Evolutionary conservation across 2,797 vertebrate genomes (phyloP).

Genomic region (Lithobates sylvaticus): DNA sequence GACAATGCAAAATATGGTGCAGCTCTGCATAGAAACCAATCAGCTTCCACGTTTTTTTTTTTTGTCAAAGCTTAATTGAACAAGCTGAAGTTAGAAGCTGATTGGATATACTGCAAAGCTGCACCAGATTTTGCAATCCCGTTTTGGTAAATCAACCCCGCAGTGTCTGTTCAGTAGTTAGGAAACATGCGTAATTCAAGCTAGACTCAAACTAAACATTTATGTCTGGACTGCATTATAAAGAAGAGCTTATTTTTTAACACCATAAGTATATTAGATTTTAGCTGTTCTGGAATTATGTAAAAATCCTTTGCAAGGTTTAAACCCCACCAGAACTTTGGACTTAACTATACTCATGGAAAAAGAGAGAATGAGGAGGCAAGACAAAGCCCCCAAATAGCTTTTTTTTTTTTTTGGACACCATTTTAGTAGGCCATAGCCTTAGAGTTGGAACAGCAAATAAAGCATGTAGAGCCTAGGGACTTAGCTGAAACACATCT

Average conservation of each 20-base stretch:
- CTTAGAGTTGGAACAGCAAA: slow-evolving; percentile 9
- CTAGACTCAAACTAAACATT: slow-evolving; percentile 31
- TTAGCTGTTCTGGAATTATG: slow-evolving; percentile 52
- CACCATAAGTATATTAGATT: slow-evolving; percentile 43
- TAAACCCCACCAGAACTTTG: slow-evolving; percentile 51
- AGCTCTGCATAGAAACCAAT: too few relatives aligned
- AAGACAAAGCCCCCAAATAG: slow-evolving; percentile 40
- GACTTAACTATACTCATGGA: slow-evolving; percentile 52
- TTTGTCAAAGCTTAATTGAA: too few relatives aligned
- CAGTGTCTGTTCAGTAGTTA: too few relatives aligned
- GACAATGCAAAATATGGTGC: too few relatives aligned
- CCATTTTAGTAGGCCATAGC: background rate
- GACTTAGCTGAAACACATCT: slow-evolving; percentile 49
- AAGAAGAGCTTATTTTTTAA: slow-evolving; percentile 29
- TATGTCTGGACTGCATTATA: slow-evolving; percentile 14
- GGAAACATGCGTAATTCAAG: background rate
- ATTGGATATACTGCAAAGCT: too few relatives aligned
- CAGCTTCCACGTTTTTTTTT: too few relatives aligned
- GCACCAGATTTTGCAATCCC: too few relatives aligned
- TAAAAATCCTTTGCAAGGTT: slow-evolving; percentile 19
- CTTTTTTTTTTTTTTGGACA: slow-evolving; percentile 28
- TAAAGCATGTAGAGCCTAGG: slow-evolving; percentile 19
- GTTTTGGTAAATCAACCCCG: too few relatives aligned
- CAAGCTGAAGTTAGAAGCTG: too few relatives aligned
- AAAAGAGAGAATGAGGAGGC: slow-evolving; percentile 36